Evolutionary conservation across 30 jellyfish, hydroid and myxozoan genomes (phyloP), one percentile per base, ranked within the genome.

Genomic region (Aurelia coerulea): DNA sequence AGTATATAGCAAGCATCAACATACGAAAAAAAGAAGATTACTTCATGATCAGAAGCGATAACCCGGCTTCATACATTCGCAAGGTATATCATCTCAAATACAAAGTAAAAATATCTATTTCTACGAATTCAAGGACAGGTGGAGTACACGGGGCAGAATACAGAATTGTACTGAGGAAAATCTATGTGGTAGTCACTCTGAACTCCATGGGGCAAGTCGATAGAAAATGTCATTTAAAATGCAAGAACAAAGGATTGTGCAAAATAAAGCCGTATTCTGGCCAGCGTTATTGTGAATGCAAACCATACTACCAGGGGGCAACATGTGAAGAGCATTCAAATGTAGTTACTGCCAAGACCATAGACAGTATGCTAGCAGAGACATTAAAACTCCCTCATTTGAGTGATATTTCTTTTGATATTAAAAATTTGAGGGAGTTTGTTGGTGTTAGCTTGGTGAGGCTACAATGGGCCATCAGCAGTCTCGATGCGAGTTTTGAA

Each of bases 211-310:
- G 63, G 46, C 51, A 39, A 39, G 76, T 29, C 54, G 74, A 72
- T n/a, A 49, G 64, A 37, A 53, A 70, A 3, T 80, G 90, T 59
- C 67, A 16, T 14, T 50, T 80, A 29, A 31, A 39, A 12, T 83
- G 92, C 69, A 17, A 83, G 42, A 72, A 37, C 35, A 39, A 35
- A 13, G 85, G 92, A 15, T 29, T 16, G 35, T 83, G 92, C 51
- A 72, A 23, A 54, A 39, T 5, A 3, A 56, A 46, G 56, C 85
- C 85, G 4, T 74, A 16, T 52, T 5, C 73, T 23, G n/a, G 33
- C 19, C 17, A 18, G 14, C 42, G 12, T 0, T 42, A 74, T 18
- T 74, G 85, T 15, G 33, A 33, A 5, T 74, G 85, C 54, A 52
- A 74, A 42, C 13, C 34, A 16, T 33, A 3, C 41, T 78, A 32